These are phyloP conservation scores for Orthosia gothica DNA, from an alignment of 2,888 invertebrate species.

Conservation along the genomic window DNA sequence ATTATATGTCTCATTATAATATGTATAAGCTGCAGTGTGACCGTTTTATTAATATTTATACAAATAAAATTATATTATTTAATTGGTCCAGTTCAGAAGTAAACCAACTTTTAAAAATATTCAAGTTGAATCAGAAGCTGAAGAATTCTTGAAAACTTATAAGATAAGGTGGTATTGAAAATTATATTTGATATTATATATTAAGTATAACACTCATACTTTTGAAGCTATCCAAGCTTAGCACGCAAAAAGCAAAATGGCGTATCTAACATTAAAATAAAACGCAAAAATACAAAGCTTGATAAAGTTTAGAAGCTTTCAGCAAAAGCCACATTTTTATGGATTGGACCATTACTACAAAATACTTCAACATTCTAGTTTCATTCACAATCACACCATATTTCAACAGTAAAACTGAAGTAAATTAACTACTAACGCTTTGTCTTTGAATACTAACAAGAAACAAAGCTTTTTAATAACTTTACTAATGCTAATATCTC, in stretches of 20 bases:
- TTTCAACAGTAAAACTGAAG: slow-evolving; percentile 18
- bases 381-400: slow-evolving; percentile 37
- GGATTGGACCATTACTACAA: slow-evolving; percentile 49
- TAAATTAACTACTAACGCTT: slow-evolving; percentile 43
- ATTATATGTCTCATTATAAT: background rate
- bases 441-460: slow-evolving; percentile 32
- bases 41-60: background rate
- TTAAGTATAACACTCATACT: background rate
- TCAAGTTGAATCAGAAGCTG: background rate
- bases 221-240: slow-evolving; percentile 5
- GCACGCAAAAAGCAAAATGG: background rate
- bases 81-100: slow-evolving; percentile 52
- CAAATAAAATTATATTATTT: background rate
- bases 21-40: slow-evolving; percentile 35
- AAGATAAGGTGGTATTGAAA: slow-evolving; percentile 4
- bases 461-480: slow-evolving; percentile 49
- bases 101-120: background rate
- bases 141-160: background rate
- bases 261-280: background rate
- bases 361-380: slow-evolving; percentile 40
- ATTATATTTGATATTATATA: background rate
- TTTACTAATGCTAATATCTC: slow-evolving; percentile 22
- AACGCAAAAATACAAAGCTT: slow-evolving; percentile 38
- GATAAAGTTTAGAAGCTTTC: slow-evolving; percentile 22
- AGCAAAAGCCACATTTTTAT: slow-evolving; percentile 11